A percentile compares a stretch with the other conserved stretches of the same genome.
Evolutionary conservation across 2,888 invertebrate species (phyloP).

Genomic region (Tyria jacobaeae): DNA sequence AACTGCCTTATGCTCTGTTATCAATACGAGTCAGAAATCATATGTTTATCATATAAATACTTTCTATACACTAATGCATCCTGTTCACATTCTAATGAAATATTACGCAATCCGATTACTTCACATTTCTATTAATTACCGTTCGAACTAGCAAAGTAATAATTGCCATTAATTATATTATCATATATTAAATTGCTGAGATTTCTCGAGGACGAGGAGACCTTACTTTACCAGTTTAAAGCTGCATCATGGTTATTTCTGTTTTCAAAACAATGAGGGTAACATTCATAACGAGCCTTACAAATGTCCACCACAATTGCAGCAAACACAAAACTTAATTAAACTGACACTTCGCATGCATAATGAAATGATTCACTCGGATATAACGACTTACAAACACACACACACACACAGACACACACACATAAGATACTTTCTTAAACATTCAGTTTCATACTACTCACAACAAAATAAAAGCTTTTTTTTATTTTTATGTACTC

Average conservation of each 20-base stretch:
- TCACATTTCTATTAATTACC: too few relatives aligned
- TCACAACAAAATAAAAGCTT: slow-evolving; percentile 37
- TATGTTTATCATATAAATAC: too few relatives aligned
- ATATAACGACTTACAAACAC: slow-evolving; percentile 42
- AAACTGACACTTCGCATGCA: slow-evolving; percentile 80
- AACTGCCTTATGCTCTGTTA: too few relatives aligned
- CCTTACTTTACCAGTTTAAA: slow-evolving; percentile 45
- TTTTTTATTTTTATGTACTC: slow-evolving; percentile 28
- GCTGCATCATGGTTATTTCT: slow-evolving; percentile 74
- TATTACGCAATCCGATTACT: slow-evolving; percentile 34
- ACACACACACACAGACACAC: slow-evolving; percentile 20
- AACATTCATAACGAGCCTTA: slow-evolving; percentile 69
- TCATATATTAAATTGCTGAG: slow-evolving; percentile 40
- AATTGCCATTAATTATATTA: slow-evolving; percentile 49
- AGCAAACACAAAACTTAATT: slow-evolving; percentile 81
- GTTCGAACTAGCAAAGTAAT: slow-evolving; percentile 43
- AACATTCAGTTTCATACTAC: slow-evolving; percentile 34
- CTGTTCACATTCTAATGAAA: slow-evolving; percentile 43
- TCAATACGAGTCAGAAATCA: too few relatives aligned
- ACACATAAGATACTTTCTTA: slow-evolving; percentile 44
- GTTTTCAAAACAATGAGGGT: slow-evolving; percentile 64
- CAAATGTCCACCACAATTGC: slow-evolving; percentile 76
- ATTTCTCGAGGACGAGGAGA: slow-evolving; percentile 15
- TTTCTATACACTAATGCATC: too few relatives aligned
- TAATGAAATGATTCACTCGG: slow-evolving; percentile 81